A percentile compares a stretch with the other conserved stretches of the same genome.
Evolutionary conservation across 2,113 vertebrate genomes (phyloP).

Genomic region (Edolisoma coerulescens): DNA sequence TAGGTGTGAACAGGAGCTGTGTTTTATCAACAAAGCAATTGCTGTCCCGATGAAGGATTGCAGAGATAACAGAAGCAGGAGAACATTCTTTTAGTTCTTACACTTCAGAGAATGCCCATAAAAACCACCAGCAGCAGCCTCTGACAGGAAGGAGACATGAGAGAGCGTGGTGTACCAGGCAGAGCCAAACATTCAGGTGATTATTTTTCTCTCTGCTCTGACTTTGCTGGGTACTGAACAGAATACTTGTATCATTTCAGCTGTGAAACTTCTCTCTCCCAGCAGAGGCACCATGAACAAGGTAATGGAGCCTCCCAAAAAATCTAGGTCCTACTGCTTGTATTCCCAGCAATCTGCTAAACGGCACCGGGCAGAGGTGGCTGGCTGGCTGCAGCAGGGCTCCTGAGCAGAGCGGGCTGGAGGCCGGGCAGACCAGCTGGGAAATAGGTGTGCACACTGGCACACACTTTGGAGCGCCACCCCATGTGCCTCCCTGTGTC

Average conservation of each 20-base stretch:
- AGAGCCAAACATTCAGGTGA: background rate
- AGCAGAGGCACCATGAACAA: background rate
- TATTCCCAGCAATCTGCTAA: background rate
- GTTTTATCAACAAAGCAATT: conserved; percentile 2
- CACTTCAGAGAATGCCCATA: background rate
- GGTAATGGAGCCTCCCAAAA: background rate
- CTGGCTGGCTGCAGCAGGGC: background rate
- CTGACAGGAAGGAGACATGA: background rate
- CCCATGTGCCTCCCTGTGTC: background rate
- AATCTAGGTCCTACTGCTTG: background rate
- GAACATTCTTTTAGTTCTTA: background rate
- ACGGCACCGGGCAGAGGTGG: background rate
- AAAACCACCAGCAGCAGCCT: background rate
- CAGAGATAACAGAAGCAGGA: background rate
- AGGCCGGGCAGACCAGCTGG: background rate
- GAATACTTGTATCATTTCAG: background rate
- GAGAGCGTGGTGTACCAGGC: background rate
- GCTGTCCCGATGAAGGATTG: background rate
- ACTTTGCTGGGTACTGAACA: background rate
- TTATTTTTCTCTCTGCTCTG: background rate
- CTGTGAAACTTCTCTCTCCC: background rate
- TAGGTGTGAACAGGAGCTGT: conserved; percentile 10
- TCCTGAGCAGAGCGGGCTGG: background rate
- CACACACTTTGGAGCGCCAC: background rate
- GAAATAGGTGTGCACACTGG: background rate